Conservation (phyloP, 2,113 vertebrate genomes). For the Pluvianellus socialis region DNA sequence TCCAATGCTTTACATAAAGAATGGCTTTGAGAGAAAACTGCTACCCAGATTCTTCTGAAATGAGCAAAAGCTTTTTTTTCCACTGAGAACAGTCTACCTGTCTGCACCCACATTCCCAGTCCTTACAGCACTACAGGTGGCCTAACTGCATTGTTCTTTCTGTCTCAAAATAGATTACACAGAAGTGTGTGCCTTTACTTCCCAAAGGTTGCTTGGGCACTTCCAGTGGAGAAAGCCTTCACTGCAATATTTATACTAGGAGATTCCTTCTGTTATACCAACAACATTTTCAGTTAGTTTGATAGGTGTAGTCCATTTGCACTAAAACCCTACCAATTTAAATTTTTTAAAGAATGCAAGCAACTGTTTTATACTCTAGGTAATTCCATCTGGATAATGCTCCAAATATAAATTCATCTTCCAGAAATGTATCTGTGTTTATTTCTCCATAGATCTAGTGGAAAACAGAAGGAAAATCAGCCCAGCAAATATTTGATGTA, state of each 20-base stretch:
- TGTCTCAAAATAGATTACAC: not conserved
- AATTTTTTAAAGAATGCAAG: not conserved
- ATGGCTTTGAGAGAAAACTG: not conserved
- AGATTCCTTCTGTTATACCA: not conserved
- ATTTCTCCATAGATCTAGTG: not conserved
- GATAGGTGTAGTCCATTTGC: not conserved
- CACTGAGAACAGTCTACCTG: not conserved
- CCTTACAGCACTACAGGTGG: not conserved
- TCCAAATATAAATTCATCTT: not conserved
- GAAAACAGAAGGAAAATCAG: not conserved
- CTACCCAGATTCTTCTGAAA: not conserved
- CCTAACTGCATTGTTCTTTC: not conserved
- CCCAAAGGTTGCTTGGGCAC: not conserved
- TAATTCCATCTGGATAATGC: not conserved
- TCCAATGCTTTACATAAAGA: not conserved
- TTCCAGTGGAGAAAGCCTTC: not conserved
- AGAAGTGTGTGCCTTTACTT: too few relatives aligned
- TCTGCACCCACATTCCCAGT: not conserved
- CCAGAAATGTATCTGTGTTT: not conserved
- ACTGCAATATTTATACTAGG: not conserved
- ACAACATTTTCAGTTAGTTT: not conserved
- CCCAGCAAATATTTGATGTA: not conserved
- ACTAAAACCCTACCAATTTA: not conserved
- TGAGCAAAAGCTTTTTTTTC: not conserved
- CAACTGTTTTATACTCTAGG: not conserved